A percentile compares a stretch with the other conserved stretches of the same genome.
These are phyloP conservation scores for Chrysemys picta DNA, from an alignment of 2,113 vertebrate species.

Conservation along the genomic window DNA sequence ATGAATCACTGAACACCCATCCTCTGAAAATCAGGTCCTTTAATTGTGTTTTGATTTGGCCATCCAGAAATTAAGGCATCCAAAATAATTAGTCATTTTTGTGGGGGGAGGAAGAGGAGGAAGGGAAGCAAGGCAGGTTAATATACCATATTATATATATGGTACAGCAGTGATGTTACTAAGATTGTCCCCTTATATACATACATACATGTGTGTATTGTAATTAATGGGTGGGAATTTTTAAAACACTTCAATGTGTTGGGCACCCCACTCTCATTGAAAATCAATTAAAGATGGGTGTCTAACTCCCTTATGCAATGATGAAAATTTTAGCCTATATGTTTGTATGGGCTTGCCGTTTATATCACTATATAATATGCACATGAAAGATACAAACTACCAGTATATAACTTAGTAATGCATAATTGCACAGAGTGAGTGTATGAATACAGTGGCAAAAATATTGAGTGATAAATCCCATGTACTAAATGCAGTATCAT, in stretches of 20 bases:
- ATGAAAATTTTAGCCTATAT: fast-evolving
- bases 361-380: background rate
- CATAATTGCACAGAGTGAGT: background rate
- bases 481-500: fast-evolving
- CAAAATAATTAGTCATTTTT: background rate
- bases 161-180: background rate
- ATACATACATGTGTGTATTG: fast-evolving
- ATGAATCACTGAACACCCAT: background rate
- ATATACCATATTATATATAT: background rate
- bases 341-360: background rate
- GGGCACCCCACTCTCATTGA: fast-evolving
- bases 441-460: fast-evolving
- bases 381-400: background rate
- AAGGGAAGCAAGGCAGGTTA: background rate
- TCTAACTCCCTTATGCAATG: background rate
- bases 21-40: background rate
- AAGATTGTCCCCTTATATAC: background rate
- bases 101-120: no score
- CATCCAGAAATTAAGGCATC: background rate
- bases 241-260: fast-evolving
- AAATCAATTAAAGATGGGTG: background rate
- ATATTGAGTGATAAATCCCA: fast-evolving
- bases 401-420: background rate
- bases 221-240: background rate
- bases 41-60: background rate